Conservation (phyloP, 2,888 invertebrate genomes). For the Eristalinus sepulchralis region DNA sequence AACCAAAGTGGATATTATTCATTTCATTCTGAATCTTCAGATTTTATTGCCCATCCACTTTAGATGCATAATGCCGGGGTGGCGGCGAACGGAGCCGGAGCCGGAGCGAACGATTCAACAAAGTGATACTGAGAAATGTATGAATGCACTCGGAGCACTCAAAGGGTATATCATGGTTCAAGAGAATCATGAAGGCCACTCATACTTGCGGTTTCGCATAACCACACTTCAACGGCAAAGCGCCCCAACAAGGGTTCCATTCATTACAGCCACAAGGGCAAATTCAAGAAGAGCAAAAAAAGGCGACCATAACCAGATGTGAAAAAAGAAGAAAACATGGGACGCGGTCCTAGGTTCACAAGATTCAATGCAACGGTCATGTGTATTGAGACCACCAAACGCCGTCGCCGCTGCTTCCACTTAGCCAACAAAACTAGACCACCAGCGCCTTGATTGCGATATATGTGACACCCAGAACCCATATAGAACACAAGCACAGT, state of each 20-base stretch:
- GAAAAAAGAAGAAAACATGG: neutral
- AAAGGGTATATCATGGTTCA: constrained; percentile 41
- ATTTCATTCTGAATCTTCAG: constrained; percentile 58
- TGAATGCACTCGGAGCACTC: constrained; percentile 35
- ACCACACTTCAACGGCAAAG: constrained; percentile 32
- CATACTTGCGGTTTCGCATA: constrained; percentile 32
- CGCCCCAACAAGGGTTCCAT: constrained; percentile 63
- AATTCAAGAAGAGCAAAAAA: constrained; percentile 24
- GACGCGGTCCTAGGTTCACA: constrained; percentile 17
- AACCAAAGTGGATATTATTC: constrained; percentile 59
- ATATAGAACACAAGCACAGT: constrained; percentile 43
- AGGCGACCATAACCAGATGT: constrained; percentile 15
- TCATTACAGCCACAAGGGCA: constrained; percentile 63
- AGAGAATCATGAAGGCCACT: constrained; percentile 65
- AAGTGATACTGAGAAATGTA: constrained; percentile 47
- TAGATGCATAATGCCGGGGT: constrained; percentile 32
- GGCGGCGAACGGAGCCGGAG: constrained; percentile 1
- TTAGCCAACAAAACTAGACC: constrained; percentile 51
- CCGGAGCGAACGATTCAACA: constrained; percentile 52
- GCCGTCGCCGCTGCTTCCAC: neutral
- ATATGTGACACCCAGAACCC: constrained; percentile 59
- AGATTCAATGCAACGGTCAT: constrained; percentile 33
- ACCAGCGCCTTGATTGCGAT: constrained; percentile 56
- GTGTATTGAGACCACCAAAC: constrained; percentile 32
- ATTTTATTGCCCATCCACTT: constrained; percentile 67